A percentile compares a stretch with the other conserved stretches of the same genome.
These are phyloP conservation scores for Ennomos fuscantarius DNA, from an alignment of 2,888 invertebrate genomes.

Conservation along the genomic window DNA sequence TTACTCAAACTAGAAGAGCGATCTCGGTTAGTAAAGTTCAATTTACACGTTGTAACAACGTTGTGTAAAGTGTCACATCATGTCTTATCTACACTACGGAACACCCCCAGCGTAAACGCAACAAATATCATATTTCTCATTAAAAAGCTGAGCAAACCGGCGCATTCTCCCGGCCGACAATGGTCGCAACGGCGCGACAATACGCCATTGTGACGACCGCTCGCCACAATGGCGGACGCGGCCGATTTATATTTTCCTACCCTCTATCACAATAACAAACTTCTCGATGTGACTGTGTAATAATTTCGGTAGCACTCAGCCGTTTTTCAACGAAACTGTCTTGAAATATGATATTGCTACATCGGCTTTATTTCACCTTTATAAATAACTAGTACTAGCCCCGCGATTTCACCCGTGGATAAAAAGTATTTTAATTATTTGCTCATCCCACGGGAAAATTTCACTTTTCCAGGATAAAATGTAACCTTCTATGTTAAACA, in stretches of 20 bases:
- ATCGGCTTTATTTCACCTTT: too few species aligned
- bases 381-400: too few species aligned
- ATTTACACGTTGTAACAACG: too few species aligned
- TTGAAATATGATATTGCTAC: background rate
- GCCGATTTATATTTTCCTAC: slow-evolving; percentile 24
- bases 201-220: slow-evolving; percentile 31
- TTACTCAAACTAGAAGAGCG: too few species aligned
- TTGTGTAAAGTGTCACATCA: too few species aligned
- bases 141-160: slow-evolving; percentile 43
- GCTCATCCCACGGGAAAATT: too few species aligned
- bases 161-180: slow-evolving; percentile 38
- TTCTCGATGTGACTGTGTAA: slow-evolving; percentile 12
- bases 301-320: slow-evolving; percentile 7
- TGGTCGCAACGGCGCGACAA: slow-evolving; percentile 38
- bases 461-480: too few species aligned
- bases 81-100: background rate
- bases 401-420: too few species aligned
- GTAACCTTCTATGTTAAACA: too few species aligned
- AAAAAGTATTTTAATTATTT: too few species aligned
- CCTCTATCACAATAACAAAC: slow-evolving; percentile 22
- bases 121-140: slow-evolving; percentile 53
- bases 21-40: too few species aligned
- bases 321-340: slow-evolving; percentile 6
- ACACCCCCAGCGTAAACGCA: slow-evolving; percentile 24
- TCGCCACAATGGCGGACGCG: slow-evolving; percentile 18